phyloP scores from a whole-genome alignment of 2,113 vertebrate species.

The Amazona vittata region DNA sequence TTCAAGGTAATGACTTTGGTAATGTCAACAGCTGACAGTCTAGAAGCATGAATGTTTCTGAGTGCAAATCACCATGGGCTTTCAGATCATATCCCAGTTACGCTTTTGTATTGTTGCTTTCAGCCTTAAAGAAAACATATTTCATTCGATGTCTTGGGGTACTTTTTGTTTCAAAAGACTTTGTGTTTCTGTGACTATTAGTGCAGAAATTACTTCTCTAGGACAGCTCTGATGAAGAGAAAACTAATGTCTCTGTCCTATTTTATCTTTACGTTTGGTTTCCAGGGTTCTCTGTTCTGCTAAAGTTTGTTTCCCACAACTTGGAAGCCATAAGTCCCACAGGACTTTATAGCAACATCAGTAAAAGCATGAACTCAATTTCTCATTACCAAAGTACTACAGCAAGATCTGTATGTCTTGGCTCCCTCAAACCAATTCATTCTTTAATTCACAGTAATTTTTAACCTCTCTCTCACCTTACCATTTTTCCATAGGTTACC shows the following conservation, averaged over 20 bases:
- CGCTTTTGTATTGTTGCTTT: not conserved
- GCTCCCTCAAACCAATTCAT: not conserved
- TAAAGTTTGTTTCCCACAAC: slow-evolving; percentile 22
- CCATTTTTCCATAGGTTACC: not conserved
- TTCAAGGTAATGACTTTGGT: not conserved
- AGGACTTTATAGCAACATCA: slow-evolving; percentile 26
- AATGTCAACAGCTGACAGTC: not conserved
- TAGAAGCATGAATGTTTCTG: not conserved
- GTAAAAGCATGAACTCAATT: not conserved
- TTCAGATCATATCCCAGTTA: not conserved
- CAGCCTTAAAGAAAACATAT: not conserved
- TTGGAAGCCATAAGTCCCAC: not conserved
- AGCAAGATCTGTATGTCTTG: not conserved
- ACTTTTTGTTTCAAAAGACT: not conserved
- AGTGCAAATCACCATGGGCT: not conserved
- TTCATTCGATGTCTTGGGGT: not conserved
- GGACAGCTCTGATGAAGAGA: not conserved
- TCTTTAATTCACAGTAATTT: not conserved
- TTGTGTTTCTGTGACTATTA: not conserved
- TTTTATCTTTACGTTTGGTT: not conserved
- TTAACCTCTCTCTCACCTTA: not conserved
- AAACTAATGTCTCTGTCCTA: not conserved
- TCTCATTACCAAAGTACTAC: not conserved
- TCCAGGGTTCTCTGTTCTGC: not conserved
- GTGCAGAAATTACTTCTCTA: not conserved